phyloP scores from a whole-genome alignment of 2,113 vertebrate genomes.

The Callipepla squamata region DNA sequence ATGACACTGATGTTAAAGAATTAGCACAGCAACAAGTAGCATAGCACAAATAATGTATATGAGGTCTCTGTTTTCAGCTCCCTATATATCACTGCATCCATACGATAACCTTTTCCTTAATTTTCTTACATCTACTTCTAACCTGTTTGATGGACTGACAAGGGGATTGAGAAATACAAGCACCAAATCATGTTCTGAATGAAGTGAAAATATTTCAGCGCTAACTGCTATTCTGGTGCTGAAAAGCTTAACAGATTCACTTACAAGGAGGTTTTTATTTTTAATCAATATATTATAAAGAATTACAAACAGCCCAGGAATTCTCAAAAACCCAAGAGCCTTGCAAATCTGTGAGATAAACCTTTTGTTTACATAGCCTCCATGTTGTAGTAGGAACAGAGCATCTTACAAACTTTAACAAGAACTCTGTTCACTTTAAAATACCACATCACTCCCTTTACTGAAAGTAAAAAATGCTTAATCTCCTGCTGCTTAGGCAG shows the following conservation, averaged over 20 bases:
- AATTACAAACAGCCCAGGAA: background rate
- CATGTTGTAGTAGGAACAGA: background rate
- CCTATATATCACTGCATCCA: background rate
- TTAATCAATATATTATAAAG: background rate
- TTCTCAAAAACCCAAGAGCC: background rate
- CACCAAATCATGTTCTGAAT: background rate
- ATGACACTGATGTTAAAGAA: background rate
- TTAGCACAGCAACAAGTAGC: background rate
- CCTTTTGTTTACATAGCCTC: background rate
- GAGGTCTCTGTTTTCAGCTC: background rate
- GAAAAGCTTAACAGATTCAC: background rate
- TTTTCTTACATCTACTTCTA: constrained; percentile 22
- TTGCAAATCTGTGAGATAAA: background rate
- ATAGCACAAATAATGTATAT: background rate
- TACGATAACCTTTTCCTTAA: background rate
- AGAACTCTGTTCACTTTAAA: background rate
- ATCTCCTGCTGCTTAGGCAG: background rate
- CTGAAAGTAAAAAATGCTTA: background rate
- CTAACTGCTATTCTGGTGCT: background rate
- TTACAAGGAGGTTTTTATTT: background rate
- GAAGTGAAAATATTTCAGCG: background rate
- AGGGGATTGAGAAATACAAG: background rate
- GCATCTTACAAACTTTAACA: background rate
- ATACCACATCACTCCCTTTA: background rate
- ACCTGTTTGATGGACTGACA: background rate